Evolutionary conservation across 2,888 invertebrate species (phyloP).

Genomic region (Heteropelma amictum): DNA sequence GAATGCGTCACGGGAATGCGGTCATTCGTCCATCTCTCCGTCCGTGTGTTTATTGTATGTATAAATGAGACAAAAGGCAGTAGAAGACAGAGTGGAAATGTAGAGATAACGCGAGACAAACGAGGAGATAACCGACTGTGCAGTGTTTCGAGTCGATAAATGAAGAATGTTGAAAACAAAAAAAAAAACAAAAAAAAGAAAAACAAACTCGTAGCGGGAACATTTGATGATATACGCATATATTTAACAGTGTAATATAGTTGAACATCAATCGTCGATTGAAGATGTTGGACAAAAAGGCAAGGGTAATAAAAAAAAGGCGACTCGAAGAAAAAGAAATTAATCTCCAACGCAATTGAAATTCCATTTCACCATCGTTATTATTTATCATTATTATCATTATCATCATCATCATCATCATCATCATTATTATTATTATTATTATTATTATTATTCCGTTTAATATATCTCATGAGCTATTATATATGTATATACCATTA

Average conservation of each 20-base stretch:
- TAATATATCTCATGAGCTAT: slow-evolving; percentile 69
- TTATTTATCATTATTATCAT: slow-evolving; percentile 52
- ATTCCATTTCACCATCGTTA: slow-evolving; percentile 67
- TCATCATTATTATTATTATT: slow-evolving; percentile 39
- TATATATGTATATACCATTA: slow-evolving; percentile 66
- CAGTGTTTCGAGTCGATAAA: slow-evolving; percentile 68
- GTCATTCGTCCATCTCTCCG: not conserved
- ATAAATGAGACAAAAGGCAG: too few relatives aligned
- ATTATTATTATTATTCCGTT: slow-evolving; percentile 68
- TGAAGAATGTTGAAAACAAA: too few relatives aligned
- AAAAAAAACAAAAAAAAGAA: too few relatives aligned
- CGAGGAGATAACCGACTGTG: slow-evolving; percentile 58
- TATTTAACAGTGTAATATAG: slow-evolving; percentile 37
- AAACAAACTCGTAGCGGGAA: slow-evolving; percentile 35
- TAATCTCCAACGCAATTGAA: slow-evolving; percentile 42
- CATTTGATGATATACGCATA: slow-evolving; percentile 30
- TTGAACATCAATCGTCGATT: slow-evolving; percentile 36
- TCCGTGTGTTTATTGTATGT: too few relatives aligned
- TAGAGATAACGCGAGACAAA: slow-evolving; percentile 15
- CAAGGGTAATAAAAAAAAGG: slow-evolving; percentile 53
- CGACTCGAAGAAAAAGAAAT: slow-evolving; percentile 60
- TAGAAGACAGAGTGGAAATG: slow-evolving; percentile 17
- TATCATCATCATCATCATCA: slow-evolving; percentile 48
- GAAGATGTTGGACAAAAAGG: slow-evolving; percentile 47
- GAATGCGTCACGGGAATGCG: too few relatives aligned